Percentiles rank a stretch among this genome's conserved stretches.
These are phyloP conservation scores for Alaudala cheleensis DNA, from an alignment of 2,113 vertebrate species.

Conservation along the genomic window DNA sequence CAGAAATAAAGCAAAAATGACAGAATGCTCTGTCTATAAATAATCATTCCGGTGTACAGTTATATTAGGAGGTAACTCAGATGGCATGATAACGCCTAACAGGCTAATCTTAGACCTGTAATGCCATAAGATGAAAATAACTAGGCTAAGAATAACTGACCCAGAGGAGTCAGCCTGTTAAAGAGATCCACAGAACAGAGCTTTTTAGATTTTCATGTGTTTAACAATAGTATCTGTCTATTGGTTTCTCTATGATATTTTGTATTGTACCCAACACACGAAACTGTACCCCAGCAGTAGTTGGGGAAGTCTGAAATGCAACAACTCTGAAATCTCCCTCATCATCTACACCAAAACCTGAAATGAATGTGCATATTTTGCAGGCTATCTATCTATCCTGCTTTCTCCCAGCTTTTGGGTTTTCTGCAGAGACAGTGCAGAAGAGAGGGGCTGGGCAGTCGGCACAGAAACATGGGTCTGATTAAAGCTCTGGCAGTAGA, in stretches of 20 bases:
- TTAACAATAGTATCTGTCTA: conserved; percentile 38
- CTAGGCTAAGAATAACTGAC: conserved; percentile 98
- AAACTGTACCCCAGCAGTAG: neutral
- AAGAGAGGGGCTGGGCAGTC: neutral
- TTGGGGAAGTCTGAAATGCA: neutral
- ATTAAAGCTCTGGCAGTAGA: neutral
- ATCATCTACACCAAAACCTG: neutral
- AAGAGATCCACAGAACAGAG: conserved; percentile 63
- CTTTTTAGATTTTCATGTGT: conserved; percentile 55
- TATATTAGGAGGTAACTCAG: conserved; percentile 93
- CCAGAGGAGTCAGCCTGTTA: conserved; percentile 90
- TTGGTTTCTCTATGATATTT: neutral
- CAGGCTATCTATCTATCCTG: neutral
- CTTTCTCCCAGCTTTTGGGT: neutral
- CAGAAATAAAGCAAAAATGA: conserved; percentile 90
- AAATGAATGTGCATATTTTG: neutral
- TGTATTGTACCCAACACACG: neutral
- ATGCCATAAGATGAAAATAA: conserved; percentile 99
- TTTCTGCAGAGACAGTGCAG: neutral
- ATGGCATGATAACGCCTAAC: conserved; percentile 96
- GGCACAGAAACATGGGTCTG: neutral
- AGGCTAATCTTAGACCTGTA: conserved; percentile 97
- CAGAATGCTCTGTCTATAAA: conserved; percentile 88
- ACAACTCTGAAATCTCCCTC: neutral
- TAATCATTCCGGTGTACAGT: conserved; percentile 91